Percentiles rank a stretch among this genome's conserved stretches.
These are phyloP conservation scores for Albula glossodonta DNA, from an alignment of 2,113 vertebrate genomes.

Conservation along the genomic window DNA sequence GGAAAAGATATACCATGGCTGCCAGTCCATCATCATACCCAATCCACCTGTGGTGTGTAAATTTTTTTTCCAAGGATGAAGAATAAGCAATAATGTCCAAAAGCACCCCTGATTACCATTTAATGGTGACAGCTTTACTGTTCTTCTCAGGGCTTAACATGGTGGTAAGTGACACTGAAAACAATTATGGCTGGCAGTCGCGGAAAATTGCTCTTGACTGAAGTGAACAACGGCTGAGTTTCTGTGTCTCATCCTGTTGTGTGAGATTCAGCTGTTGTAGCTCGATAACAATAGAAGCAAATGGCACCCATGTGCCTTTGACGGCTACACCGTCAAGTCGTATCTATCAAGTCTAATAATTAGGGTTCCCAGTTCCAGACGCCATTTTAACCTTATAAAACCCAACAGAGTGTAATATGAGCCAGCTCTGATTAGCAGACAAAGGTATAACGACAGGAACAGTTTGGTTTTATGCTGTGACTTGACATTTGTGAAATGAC, in stretches of 20 bases:
- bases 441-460: conserved; percentile 30
- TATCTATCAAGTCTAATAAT: neutral
- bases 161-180: conserved; percentile 17
- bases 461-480: conserved; percentile 29
- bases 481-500: conserved; percentile 53
- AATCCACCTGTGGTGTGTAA: conserved; percentile 22
- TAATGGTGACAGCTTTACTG: conserved; percentile 11
- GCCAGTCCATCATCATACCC: conserved; percentile 40
- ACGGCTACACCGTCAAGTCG: neutral
- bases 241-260: neutral
- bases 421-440: conserved; percentile 19
- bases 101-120: conserved; percentile 8
- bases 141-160: neutral
- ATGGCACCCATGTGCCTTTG: neutral
- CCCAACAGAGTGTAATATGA: neutral
- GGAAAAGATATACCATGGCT: conserved; percentile 27
- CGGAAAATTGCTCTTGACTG: neutral
- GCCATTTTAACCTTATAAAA: conserved; percentile 37
- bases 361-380: conserved; percentile 17
- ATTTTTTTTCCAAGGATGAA: conserved; percentile 37
- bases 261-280: conserved; percentile 2
- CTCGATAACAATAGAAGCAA: neutral
- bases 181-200: conserved; percentile 5
- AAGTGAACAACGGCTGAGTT: neutral
- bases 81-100: conserved; percentile 17